Evolutionary conservation across 2,797 vertebrate genomes (phyloP), one percentile per base, ranked within the genome.

Genomic region (Fistularia commersonii): DNA sequence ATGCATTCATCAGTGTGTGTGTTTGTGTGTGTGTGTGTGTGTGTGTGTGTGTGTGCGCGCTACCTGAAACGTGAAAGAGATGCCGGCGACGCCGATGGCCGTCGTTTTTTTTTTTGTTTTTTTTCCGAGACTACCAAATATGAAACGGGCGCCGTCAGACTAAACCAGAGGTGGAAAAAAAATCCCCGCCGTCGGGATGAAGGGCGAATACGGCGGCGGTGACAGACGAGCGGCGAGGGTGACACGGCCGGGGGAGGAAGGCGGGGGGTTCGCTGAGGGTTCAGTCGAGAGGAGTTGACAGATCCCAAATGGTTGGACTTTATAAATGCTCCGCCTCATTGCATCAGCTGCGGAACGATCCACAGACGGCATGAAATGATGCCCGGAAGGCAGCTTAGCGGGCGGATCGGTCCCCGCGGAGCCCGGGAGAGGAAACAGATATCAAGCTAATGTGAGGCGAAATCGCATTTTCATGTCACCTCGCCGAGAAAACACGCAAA

Each of bases 271-370:
- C 66, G 69, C 70, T 57, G 67, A 69, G 76, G 72, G 67, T 70
- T 77, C 69, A 69, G 55, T 38, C 55, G 50, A 73, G 72, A 77
- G 70, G 63, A 70, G 67, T 51, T 76, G 73, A 79, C 70, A 81
- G 67, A 75, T 83, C 63, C 36, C 60, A 61, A 83, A 84, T 73
- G 64, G 70, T 65, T 55, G 63, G 51, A n/a, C 61, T 64, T 70
- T 69, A 60, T 61, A 76, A 63, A 80, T 35, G 54, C 50, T 67
- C 47, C 36, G 60, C 77, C 73, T 73, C 76, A 75, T 62, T 60
- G 76, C 69, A 66, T 76, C 74, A 72, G 71, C 77, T 66, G 71
- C 34, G 49, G 72, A 70, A 63, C 56, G 75, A 74, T 70, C 57
- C 64, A 51, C 46, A 46, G 37, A 51, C 44, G 51, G 70, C 45